Conservation (phyloP, 2,888 invertebrate genomes). For the Serripes groenlandicus region DNA sequence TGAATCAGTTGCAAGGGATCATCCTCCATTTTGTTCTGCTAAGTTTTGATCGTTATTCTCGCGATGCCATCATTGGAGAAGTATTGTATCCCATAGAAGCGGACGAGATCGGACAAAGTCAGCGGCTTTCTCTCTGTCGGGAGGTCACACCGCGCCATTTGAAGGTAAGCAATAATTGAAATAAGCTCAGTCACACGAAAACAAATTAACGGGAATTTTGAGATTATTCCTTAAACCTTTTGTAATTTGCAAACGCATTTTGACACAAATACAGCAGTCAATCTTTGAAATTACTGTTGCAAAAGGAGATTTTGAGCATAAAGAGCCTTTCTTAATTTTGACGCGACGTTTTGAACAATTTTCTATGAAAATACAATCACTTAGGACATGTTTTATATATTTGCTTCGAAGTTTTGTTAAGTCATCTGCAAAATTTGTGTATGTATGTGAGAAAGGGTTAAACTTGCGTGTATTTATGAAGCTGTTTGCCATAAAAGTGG, state of each 20-base stretch:
- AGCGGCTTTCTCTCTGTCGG: slow-evolving; percentile 88
- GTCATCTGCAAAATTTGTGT: too few species aligned
- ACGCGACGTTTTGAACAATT: not conserved
- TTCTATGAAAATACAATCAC: not conserved
- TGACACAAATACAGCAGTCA: too few species aligned
- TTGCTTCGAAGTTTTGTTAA: too few species aligned
- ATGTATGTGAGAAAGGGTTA: too few species aligned
- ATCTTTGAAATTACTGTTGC: not conserved
- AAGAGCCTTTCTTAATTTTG: not conserved
- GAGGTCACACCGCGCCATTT: slow-evolving; percentile 97
- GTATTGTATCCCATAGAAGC: slow-evolving; percentile 90
- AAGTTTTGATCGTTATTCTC: slow-evolving; percentile 97
- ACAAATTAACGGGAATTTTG: too few species aligned
- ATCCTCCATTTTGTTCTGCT: slow-evolving; percentile 90
- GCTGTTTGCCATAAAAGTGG: too few species aligned
- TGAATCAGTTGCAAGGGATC: slow-evolving; percentile 94
- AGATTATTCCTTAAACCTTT: too few species aligned
- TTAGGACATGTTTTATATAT: too few species aligned
- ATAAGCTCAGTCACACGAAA: not conserved
- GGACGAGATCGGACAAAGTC: slow-evolving; percentile 86
- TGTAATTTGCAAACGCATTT: too few species aligned
- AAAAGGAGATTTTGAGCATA: not conserved
- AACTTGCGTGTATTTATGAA: too few species aligned
- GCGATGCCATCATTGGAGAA: slow-evolving; percentile 99
- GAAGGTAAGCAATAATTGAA: slow-evolving; percentile 89